phyloP scores from a whole-genome alignment of 1,140 invertebrate species.

The Bombyx mandarina region DNA sequence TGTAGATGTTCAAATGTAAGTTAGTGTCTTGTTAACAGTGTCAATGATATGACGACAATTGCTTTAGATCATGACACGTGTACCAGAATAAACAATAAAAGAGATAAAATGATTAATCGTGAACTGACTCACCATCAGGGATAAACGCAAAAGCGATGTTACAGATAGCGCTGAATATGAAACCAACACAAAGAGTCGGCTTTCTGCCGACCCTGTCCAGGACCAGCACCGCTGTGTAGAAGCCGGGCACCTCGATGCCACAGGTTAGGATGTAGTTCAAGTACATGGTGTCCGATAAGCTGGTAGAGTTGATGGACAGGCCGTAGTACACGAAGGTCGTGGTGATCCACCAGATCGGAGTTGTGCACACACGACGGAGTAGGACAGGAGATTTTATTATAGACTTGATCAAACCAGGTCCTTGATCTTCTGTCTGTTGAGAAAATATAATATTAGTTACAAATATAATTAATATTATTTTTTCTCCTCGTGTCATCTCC shows the following conservation, averaged over 20 bases:
- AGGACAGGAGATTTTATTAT: conserved; percentile 73
- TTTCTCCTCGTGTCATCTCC: too few species aligned
- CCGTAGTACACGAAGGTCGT: conserved; percentile 87
- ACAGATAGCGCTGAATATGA: conserved; percentile 73
- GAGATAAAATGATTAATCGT: too few species aligned
- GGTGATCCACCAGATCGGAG: conserved; percentile 81
- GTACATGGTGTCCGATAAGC: conserved; percentile 80
- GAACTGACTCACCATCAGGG: conserved; percentile 32
- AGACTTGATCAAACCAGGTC: conserved; percentile 52
- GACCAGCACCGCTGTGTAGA: conserved; percentile 74
- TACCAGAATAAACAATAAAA: too few species aligned
- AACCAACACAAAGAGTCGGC: conserved; percentile 70
- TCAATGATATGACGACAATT: too few species aligned
- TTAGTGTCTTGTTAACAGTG: too few species aligned
- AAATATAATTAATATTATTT: too few species aligned
- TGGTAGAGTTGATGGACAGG: conserved; percentile 83
- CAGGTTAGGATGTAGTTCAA: conserved; percentile 79
- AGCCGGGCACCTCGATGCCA: conserved; percentile 80
- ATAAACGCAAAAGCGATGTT: conserved; percentile 56
- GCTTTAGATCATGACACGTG: too few species aligned
- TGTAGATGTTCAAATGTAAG: too few species aligned
- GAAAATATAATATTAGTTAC: too few species aligned
- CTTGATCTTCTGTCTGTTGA: neutral
- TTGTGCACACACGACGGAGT: conserved; percentile 75
- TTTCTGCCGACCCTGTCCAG: conserved; percentile 77